phyloP scores from a whole-genome alignment of 2,797 vertebrate genomes.

The Siniperca scherzeri region DNA sequence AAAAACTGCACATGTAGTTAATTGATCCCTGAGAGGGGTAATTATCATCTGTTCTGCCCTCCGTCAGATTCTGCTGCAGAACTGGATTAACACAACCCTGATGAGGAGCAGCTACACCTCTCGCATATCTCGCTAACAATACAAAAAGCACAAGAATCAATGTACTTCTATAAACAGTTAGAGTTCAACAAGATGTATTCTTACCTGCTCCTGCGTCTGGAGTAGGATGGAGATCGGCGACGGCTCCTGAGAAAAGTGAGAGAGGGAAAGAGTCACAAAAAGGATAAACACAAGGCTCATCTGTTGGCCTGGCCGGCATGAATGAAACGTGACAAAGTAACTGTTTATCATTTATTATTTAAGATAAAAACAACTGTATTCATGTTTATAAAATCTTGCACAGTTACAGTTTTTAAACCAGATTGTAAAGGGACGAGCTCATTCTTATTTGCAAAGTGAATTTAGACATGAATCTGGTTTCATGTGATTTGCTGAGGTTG shows the following conservation, averaged over 20 bases:
- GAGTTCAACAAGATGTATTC: background rate
- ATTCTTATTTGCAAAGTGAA: background rate
- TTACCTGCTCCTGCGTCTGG: constrained; percentile 88
- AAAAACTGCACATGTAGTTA: background rate
- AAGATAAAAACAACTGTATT: background rate
- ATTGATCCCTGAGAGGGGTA: background rate
- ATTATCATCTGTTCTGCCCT: background rate
- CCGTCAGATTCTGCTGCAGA: background rate
- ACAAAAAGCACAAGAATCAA: background rate
- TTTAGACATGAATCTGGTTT: background rate
- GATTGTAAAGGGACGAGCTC: too few relatives aligned
- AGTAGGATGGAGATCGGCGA: constrained; percentile 86
- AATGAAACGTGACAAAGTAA: background rate
- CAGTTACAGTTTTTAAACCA: background rate
- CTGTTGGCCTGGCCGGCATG: background rate
- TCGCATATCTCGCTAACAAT: fast-evolving
- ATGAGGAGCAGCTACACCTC: background rate
- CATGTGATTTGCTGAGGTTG: background rate
- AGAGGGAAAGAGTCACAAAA: background rate
- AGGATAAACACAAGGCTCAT: background rate
- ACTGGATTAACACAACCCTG: background rate
- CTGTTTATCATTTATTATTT: background rate
- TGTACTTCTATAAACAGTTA: too few relatives aligned
- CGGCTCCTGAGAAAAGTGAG: constrained; percentile 67
- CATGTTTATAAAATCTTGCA: background rate